A percentile compares a stretch with the other conserved stretches of the same genome.
Conservation (phyloP, 1,140 invertebrate genomes). For the Apocrypta bakeri region DNA sequence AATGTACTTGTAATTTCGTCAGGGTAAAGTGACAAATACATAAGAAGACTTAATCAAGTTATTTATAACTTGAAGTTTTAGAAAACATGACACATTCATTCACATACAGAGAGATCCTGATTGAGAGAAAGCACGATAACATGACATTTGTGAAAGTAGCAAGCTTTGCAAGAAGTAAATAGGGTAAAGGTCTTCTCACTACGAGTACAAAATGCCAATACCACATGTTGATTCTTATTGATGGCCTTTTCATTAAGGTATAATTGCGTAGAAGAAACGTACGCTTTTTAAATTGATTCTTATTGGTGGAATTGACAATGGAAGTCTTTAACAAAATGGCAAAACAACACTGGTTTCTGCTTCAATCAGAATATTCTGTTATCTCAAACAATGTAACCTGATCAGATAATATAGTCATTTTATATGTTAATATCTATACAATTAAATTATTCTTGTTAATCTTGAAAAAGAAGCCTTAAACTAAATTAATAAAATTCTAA, state of each 20-base stretch:
- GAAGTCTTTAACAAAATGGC: no score
- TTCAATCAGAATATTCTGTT: not conserved
- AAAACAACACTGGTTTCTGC: not conserved
- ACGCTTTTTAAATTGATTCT: not conserved
- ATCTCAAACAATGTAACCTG: not conserved
- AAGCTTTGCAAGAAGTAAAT: constrained; percentile 13
- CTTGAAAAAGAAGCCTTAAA: not conserved
- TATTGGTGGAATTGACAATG: not conserved
- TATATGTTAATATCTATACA: not conserved
- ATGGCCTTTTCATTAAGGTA: constrained; percentile 9
- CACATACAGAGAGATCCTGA: constrained; percentile 1
- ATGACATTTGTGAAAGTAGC: constrained; percentile 28
- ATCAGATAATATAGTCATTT: not conserved
- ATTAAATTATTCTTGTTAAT: not conserved
- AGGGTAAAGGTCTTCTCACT: not conserved
- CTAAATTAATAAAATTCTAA: not conserved
- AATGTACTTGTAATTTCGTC: constrained; percentile 1
- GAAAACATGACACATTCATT: constrained; percentile 6
- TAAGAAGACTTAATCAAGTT: not conserved
- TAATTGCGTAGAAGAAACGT: not conserved
- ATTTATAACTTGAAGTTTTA: not conserved
- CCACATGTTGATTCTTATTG: not conserved
- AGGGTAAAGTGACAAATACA: not conserved
- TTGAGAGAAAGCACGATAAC: constrained; percentile 23
- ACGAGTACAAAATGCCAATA: constrained; percentile 3